Percentiles rank a stretch among this genome's conserved stretches.
phyloP scores from a whole-genome alignment of 2,797 vertebrate genomes.

The Calcarius lapponicus region DNA sequence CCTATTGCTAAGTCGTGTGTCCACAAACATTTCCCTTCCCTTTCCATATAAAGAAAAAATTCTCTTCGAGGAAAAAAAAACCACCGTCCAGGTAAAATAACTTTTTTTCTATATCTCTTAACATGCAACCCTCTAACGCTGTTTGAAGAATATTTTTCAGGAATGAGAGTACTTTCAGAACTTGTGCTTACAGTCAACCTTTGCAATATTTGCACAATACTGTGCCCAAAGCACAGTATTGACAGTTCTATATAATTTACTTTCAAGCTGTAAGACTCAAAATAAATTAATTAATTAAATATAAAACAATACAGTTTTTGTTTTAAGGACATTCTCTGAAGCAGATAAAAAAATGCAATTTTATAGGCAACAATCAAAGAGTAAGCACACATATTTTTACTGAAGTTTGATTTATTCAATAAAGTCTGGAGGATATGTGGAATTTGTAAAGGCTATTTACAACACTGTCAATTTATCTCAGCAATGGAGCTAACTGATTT shows the following conservation, averaged over 20 bases:
- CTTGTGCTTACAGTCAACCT: not conserved
- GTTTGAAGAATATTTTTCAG: not conserved
- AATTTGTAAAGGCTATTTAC: slow-evolving; percentile 64
- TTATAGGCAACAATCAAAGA: slow-evolving; percentile 32
- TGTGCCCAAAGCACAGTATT: not conserved
- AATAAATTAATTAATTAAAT: not conserved
- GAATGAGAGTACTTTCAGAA: not conserved
- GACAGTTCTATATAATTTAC: not conserved
- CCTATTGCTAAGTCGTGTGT: not conserved
- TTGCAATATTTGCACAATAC: not conserved
- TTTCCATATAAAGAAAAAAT: not conserved
- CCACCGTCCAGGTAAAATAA: not conserved
- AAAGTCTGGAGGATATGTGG: not conserved
- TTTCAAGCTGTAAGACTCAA: not conserved
- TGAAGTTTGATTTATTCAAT: slow-evolving; percentile 16
- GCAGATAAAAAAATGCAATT: not conserved
- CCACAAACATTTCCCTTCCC: not conserved
- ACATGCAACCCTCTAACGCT: not conserved
- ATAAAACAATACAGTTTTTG: not conserved
- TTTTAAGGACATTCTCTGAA: not conserved
- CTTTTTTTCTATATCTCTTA: not conserved
- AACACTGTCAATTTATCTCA: slow-evolving; percentile 51
- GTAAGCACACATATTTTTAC: not conserved
- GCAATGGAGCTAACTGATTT: slow-evolving; percentile 63
- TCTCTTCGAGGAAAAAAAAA: fast-evolving